A percentile compares a stretch with the other conserved stretches of the same genome.
These are phyloP conservation scores for Austrofundulus limnaeus DNA, from an alignment of 2,113 vertebrate species.

Conservation along the genomic window DNA sequence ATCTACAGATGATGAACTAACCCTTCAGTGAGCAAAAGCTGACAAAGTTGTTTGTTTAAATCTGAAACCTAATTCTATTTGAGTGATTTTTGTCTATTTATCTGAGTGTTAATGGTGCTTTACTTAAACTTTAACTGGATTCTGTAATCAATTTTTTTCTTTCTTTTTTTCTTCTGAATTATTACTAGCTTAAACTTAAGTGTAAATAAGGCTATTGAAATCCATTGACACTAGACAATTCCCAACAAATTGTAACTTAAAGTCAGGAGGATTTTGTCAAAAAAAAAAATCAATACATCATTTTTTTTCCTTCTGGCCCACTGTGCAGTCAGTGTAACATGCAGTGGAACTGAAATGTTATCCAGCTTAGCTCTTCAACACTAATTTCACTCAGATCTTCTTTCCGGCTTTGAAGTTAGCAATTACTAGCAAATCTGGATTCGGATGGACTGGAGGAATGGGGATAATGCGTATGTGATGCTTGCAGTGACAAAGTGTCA, in stretches of 20 bases:
- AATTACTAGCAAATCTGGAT: constrained; percentile 46
- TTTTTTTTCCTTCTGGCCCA: constrained; percentile 18
- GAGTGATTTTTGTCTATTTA: neutral
- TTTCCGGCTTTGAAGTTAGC: constrained; percentile 59
- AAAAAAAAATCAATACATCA: constrained; percentile 40
- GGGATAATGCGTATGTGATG: constrained; percentile 1
- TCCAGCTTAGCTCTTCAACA: constrained; percentile 33
- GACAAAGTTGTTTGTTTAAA: neutral
- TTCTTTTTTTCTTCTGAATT: neutral
- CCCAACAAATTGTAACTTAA: neutral
- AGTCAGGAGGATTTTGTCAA: constrained; percentile 3
- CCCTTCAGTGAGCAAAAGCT: too few species aligned
- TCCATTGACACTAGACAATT: neutral
- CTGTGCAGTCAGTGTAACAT: neutral
- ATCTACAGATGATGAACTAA: too few species aligned
- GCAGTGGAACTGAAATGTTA: constrained; percentile 24
- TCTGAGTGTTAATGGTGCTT: neutral
- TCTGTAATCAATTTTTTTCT: neutral
- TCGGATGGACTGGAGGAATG: constrained; percentile 41
- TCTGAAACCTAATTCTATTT: too few species aligned
- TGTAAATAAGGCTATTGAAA: constrained; percentile 13
- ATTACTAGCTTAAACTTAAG: neutral
- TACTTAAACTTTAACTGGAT: neutral
- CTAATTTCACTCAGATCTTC: constrained; percentile 58
- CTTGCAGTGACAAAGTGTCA: constrained; percentile 51